Conservation (phyloP, 2,797 vertebrate genomes). For the Parotocinclus haroldoi region DNA sequence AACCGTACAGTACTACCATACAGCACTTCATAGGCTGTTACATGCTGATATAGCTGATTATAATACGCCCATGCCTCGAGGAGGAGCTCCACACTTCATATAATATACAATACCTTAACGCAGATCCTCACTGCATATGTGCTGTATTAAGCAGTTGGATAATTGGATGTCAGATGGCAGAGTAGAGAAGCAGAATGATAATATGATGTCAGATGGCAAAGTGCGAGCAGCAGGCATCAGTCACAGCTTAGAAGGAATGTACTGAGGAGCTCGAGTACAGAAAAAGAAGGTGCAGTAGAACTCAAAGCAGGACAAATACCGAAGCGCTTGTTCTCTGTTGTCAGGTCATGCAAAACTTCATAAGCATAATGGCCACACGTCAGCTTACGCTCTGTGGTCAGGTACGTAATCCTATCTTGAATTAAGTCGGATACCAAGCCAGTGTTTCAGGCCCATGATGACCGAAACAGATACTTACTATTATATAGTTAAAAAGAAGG, state of each 20-base stretch:
- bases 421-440: background rate
- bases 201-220: slow-evolving; percentile 70
- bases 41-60: no score
- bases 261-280: slow-evolving; percentile 9
- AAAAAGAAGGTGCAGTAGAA: slow-evolving; percentile 7
- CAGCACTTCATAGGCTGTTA: no score
- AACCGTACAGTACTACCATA: no score
- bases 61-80: no score
- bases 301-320: slow-evolving; percentile 38
- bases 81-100: no score
- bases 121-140: slow-evolving; percentile 64
- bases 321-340: background rate
- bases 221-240: slow-evolving; percentile 60
- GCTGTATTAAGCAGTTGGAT: slow-evolving; percentile 63
- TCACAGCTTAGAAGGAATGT: slow-evolving; percentile 45
- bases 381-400: no score
- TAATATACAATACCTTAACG: background rate
- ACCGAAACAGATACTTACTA: background rate
- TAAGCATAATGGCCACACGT: no score
- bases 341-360: no score
- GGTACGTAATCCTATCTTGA: no score
- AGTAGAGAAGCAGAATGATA: slow-evolving; percentile 62
- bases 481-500: no score
- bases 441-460: background rate
- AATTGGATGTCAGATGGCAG: slow-evolving; percentile 70